Conservation (phyloP, 2,113 vertebrate species). For the Cyphomyrus plagiostoma region DNA sequence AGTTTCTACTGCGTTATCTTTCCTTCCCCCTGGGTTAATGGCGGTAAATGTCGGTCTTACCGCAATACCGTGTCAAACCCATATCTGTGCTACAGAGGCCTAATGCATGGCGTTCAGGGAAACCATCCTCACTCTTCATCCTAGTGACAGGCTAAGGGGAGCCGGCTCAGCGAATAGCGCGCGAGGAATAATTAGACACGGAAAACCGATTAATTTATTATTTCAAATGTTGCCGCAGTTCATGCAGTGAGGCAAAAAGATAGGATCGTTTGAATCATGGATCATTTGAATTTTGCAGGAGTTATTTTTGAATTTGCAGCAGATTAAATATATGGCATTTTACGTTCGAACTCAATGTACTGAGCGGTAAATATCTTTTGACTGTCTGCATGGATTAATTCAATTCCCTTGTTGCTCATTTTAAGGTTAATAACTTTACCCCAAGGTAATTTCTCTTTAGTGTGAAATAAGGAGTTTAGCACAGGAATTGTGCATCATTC, state of each 20-base stretch:
- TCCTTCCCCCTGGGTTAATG: neutral
- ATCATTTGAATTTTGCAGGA: constrained; percentile 43
- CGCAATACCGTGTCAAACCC: neutral
- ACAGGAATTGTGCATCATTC: constrained; percentile 30
- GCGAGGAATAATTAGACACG: neutral
- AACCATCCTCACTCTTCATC: neutral
- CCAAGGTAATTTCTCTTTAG: constrained; percentile 46
- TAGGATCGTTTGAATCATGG: constrained; percentile 27
- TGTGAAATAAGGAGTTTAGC: constrained; percentile 29
- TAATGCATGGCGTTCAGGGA: neutral
- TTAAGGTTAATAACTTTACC: constrained; percentile 55
- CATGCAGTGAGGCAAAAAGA: neutral
- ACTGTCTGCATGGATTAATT: constrained; percentile 51
- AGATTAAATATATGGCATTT: constrained; percentile 44
- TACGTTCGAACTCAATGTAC: constrained; percentile 56
- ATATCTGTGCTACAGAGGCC: neutral
- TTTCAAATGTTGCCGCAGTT: neutral
- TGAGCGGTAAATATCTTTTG: constrained; percentile 55
- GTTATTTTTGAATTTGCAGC: constrained; percentile 6
- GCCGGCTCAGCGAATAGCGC: neutral
- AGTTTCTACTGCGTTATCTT: neutral
- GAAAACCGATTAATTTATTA: neutral
- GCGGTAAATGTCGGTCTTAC: neutral
- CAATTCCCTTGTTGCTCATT: constrained; percentile 50
- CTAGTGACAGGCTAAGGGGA: neutral